These are phyloP conservation scores for Sternarchorhynchus goeldii DNA, from an alignment of 2,797 vertebrate species.

Conservation along the genomic window DNA sequence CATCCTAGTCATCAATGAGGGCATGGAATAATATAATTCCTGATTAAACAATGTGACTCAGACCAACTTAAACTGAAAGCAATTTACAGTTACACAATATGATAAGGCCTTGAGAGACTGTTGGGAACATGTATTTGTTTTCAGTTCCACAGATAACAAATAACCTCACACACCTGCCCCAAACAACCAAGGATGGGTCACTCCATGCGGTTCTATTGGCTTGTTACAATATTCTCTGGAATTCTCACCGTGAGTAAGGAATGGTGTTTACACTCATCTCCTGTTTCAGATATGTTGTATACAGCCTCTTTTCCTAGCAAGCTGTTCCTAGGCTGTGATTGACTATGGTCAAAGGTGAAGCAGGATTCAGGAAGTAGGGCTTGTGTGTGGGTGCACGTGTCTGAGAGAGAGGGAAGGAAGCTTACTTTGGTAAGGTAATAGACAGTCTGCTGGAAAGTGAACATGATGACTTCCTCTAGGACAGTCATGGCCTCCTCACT, in stretches of 20 bases:
- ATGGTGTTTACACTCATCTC: constrained; percentile 60
- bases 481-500: constrained; percentile 84
- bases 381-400: constrained; percentile 2
- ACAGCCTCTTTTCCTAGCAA: constrained; percentile 14
- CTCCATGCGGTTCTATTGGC: constrained; percentile 58
- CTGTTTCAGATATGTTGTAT: constrained; percentile 60
- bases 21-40: neutral
- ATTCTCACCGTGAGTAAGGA: constrained; percentile 62
- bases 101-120: constrained; percentile 52
- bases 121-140: constrained; percentile 57
- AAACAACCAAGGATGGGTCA: constrained; percentile 55
- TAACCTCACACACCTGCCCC: constrained; percentile 54
- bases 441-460: constrained; percentile 83
- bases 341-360: neutral
- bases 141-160: constrained; percentile 56
- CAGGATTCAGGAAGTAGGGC: neutral
- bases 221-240: constrained; percentile 63
- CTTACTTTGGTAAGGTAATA: constrained; percentile 83
- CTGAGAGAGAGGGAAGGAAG: neutral
- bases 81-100: constrained; percentile 1
- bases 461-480: constrained; percentile 85
- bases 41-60: neutral
- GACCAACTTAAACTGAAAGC: neutral
- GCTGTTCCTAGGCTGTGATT: neutral
- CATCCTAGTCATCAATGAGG: neutral